Conservation (phyloP, 1,140 invertebrate genomes). For the Xylocopa sonorina region DNA sequence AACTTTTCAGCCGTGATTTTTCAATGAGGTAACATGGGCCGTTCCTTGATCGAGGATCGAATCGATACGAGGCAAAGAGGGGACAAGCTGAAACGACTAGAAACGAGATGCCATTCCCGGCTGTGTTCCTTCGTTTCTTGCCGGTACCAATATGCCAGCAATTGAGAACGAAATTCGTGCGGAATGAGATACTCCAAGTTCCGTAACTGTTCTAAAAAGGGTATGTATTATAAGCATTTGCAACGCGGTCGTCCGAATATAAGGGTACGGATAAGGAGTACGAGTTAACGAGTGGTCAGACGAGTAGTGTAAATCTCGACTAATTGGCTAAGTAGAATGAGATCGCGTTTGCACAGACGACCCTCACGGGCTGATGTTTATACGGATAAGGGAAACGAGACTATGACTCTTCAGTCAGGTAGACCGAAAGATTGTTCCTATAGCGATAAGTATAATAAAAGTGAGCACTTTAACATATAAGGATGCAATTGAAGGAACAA, state of each 20-base stretch:
- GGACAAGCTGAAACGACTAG: background rate
- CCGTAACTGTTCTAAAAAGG: no score
- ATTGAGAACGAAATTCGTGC: no score
- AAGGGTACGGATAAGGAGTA: background rate
- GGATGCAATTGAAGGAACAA: no score
- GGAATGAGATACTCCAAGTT: no score
- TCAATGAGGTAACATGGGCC: background rate
- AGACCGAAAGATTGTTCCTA: background rate
- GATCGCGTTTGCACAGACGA: background rate
- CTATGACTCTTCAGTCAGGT: background rate
- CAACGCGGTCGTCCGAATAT: background rate
- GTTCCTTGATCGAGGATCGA: no score
- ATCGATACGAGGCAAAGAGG: background rate
- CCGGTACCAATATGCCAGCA: no score
- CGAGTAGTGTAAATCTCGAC: background rate
- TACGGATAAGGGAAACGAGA: background rate
- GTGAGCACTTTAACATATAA: no score
- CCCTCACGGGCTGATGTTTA: background rate
- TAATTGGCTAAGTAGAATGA: conserved; percentile 7
- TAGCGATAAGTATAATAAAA: background rate
- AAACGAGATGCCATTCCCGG: background rate
- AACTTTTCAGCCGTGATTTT: background rate
- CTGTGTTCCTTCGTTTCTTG: background rate
- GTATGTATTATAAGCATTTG: no score
- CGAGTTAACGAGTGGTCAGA: background rate